These are phyloP conservation scores for Polyommatus iphigenia DNA, from an alignment of 2,888 invertebrate species.

Conservation along the genomic window DNA sequence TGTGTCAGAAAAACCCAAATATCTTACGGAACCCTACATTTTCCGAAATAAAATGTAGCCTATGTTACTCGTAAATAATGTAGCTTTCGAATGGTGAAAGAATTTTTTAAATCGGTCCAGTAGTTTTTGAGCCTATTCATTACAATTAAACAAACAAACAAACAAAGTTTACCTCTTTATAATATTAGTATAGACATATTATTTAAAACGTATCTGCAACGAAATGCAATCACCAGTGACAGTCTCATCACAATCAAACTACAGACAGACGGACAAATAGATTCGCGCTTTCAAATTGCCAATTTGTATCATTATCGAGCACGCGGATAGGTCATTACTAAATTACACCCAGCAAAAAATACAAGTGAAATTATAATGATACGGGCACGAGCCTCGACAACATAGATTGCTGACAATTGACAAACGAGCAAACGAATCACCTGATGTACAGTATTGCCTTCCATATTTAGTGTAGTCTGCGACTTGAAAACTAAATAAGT, in stretches of 20 bases:
- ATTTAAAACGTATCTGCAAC: conserved; percentile 3
- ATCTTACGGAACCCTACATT: too few species aligned
- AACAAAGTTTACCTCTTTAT: too few species aligned
- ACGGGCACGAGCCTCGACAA: background rate
- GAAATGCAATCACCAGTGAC: background rate
- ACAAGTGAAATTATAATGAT: background rate
- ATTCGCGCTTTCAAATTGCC: background rate
- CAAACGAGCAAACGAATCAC: background rate
- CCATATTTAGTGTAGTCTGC: background rate
- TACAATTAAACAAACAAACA: too few species aligned
- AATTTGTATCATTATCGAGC: background rate
- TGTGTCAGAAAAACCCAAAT: too few species aligned
- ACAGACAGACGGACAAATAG: background rate
- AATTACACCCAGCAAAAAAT: background rate
- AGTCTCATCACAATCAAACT: conserved; percentile 7
- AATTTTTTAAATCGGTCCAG: too few species aligned
- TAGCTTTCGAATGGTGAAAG: too few species aligned
- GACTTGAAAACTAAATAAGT: too few species aligned
- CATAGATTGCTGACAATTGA: background rate
- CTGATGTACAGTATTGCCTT: too few species aligned
- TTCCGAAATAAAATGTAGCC: too few species aligned
- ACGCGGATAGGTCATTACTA: background rate
- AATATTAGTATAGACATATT: too few species aligned
- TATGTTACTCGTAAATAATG: too few species aligned
- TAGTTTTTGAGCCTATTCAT: too few species aligned